Evolutionary conservation across 2,797 vertebrate genomes (phyloP).

Genomic region (Falco novaeseelandiae): DNA sequence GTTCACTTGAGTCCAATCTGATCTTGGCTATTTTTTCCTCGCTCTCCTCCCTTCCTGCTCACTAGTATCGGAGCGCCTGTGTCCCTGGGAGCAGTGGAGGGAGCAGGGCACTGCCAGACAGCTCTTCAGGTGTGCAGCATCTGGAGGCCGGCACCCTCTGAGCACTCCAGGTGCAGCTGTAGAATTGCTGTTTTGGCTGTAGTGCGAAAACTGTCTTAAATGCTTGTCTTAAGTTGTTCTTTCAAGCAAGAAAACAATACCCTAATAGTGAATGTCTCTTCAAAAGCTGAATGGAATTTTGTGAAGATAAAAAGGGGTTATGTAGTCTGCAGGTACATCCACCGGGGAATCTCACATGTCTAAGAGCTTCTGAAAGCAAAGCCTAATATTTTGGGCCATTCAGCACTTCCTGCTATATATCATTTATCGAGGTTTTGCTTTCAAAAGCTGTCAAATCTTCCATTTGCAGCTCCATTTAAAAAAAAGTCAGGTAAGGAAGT

Average conservation of each 20-base stretch:
- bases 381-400: neutral
- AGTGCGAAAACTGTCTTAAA: neutral
- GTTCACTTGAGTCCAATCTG: neutral
- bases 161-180: neutral
- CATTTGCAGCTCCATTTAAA: neutral
- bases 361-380: constrained; percentile 4
- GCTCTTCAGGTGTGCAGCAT: neutral
- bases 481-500: neutral
- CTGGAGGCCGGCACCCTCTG: neutral
- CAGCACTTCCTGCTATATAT: neutral
- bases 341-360: neutral
- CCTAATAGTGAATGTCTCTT: neutral
- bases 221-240: neutral
- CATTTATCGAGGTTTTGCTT: neutral
- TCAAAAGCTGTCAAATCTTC: neutral
- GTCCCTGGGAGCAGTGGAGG: neutral
- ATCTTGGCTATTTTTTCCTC: neutral
- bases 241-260: neutral
- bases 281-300: neutral
- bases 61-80: neutral
- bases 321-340: constrained; percentile 5
- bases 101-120: neutral
- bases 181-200: neutral
- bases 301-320: neutral
- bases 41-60: neutral